Percentiles rank a stretch among this genome's conserved stretches.
Evolutionary conservation across 2,888 invertebrate genomes (phyloP).

Genomic region (Peribatodes rhomboidaria): DNA sequence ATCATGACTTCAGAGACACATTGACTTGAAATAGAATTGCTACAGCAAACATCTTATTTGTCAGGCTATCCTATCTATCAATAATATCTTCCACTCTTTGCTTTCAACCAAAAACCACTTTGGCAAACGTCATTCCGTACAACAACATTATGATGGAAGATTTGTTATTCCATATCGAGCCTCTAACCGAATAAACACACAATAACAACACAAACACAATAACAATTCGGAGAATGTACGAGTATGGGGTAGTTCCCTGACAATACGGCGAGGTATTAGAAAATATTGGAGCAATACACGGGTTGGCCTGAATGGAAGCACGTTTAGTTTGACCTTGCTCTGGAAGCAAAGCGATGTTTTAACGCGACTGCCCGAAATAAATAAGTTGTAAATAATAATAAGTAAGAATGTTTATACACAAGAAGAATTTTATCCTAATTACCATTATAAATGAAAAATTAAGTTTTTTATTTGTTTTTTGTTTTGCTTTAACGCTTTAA

Average conservation of each 20-base stretch:
- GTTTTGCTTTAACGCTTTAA: no score
- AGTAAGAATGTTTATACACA: no score
- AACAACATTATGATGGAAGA: conserved; percentile 16
- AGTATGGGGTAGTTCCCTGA: conserved; percentile 12
- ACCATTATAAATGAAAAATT: no score
- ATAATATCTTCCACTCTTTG: neutral
- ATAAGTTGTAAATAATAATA: no score
- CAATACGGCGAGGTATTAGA: conserved; percentile 33
- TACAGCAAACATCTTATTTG: no score
- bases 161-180: conserved; percentile 25
- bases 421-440: no score
- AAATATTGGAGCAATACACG: conserved; percentile 38
- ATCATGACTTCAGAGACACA: no score
- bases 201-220: conserved; percentile 41
- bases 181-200: conserved; percentile 33
- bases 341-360: no score
- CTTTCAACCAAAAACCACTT: conserved; percentile 20
- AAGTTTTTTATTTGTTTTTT: no score
- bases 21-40: no score
- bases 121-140: conserved; percentile 9
- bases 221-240: conserved; percentile 22
- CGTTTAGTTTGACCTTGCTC: neutral
- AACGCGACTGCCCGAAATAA: neutral
- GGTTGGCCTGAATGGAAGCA: conserved; percentile 17
- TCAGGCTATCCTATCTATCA: no score